Evolutionary conservation across 2,888 invertebrate species (phyloP), one percentile per base, ranked within the genome.

Genomic region (Nomada ruficornis): DNA sequence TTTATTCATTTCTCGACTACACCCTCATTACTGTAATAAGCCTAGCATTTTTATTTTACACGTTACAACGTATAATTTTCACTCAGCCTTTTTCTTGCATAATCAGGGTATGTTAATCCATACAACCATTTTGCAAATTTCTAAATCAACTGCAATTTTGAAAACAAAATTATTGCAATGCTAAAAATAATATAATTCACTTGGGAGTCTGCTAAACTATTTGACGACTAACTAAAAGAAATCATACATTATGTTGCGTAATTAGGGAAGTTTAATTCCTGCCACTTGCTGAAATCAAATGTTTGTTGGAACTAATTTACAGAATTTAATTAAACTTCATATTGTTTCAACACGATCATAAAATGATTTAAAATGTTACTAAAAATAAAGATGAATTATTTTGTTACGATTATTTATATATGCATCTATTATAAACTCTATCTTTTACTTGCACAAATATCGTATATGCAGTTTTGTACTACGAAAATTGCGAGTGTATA

Each of bases 401-500:
- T 65, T 74, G 26, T 54, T 70, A 11, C 52, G 15, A 44, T 65
- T 47, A 29, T 23, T 69, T 50, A 69, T 64, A 72, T 13, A 64
- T 72, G 26, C 36, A 60, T 65, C 65, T 71, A 79, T 72, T 67
- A 62, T 57, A 80, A 72, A 72, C 13, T 59, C 29, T 62, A 72
- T 67, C n/a, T 9, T 44, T 78, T 55, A 18, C n/a, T 72, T 67
- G 64, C 47, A 42, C 26, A 64, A 62, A 47, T 68, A 29, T 79
- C 50, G 64, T 47, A 15, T 77, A 77, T 72, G 72, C 79, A 67
- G 52, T 26, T 78, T 80, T 80, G 80, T 80, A 80, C 79, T 80
- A 80, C 65, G 26, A 79, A 80, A 80, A 57, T 80, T 80, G 62
- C 80, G 73, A 36, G 20, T 70, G 18, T 72, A 29, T 77, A 65